Evolutionary conservation across 37 sponge, comb jelly and placozoan species (phyloP), one percentile per base, ranked within the genome.

Genomic region (Lycopodina hypogea): DNA sequence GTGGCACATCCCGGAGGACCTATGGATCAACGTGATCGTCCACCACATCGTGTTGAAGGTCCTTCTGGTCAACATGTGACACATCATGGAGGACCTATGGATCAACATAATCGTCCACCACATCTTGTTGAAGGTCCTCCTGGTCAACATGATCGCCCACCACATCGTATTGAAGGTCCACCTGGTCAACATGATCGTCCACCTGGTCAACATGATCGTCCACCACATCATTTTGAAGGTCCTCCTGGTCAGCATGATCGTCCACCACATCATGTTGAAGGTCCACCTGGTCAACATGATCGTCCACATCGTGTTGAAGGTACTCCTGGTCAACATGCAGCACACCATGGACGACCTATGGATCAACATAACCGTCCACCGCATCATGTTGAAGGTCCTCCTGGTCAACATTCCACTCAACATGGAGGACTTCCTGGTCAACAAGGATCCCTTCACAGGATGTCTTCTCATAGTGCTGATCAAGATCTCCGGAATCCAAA

Each of bases 161-260:
- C n/a, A n/a, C n/a, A n/a, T n/a, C n/a, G n/a, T n/a, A n/a, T n/a
- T n/a, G n/a, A n/a, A n/a, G n/a, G n/a, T n/a, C n/a, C n/a, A n/a
- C n/a, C n/a, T n/a, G n/a, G 61, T 60, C 61, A 23, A 60, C 61
- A 23, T 22, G 53, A 62, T 62, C 74, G 7, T 26, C 53, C n/a
- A 11, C 26, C 29, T 21, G 60, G 53, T 30, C 74, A 40, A 11
- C 76, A 36, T 23, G 26, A 57, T 32, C 29, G 56, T 74, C 37
- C 32, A 71, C 71, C 40, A 38, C 48, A 71, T 22, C 71, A 71
- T n/a, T n/a, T n/a, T n/a, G n/a, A n/a, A 41, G 42, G 71, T 3
- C 24, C 24, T 71, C 55, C n/a, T 9, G 68, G 68, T 68, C 71
- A 41, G 9, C 45, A 8, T 17, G 61, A 22, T 26, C 26, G 61